A percentile compares a stretch with the other conserved stretches of the same genome.
Evolutionary conservation across 2,888 invertebrate species (phyloP).

Genomic region (Brachypalpus laphriformis): DNA sequence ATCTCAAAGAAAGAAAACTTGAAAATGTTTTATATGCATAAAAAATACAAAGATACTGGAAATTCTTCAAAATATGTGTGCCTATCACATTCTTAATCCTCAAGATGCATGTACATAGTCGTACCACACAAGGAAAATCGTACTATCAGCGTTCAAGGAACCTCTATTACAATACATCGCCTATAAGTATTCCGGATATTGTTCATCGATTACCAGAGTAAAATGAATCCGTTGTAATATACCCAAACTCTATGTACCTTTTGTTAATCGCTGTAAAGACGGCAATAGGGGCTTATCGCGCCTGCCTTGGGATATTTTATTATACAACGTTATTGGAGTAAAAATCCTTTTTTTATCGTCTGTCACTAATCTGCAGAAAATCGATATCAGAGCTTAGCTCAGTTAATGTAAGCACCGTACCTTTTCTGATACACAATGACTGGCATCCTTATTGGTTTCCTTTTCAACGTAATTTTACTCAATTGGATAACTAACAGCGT

Average conservation of each 20-base stretch:
- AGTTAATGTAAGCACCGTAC: background rate
- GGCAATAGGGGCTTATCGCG: conserved; percentile 9
- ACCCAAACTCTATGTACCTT: background rate
- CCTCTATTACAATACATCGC: background rate
- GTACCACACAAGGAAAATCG: background rate
- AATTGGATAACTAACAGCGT: background rate
- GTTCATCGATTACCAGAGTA: background rate
- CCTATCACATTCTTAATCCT: no score
- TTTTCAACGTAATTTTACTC: background rate
- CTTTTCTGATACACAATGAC: background rate
- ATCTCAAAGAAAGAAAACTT: no score
- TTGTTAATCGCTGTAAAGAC: background rate
- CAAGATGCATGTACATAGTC: no score
- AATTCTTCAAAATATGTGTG: background rate
- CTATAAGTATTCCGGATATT: background rate
- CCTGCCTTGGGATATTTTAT: background rate
- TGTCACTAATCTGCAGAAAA: conserved; percentile 30
- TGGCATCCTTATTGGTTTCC: background rate
- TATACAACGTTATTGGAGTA: conserved; percentile 14
- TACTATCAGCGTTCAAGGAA: background rate
- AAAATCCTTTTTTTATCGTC: conserved; percentile 43
- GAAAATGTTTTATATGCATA: no score
- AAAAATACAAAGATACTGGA: no score
- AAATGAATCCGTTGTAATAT: background rate
- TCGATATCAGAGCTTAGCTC: conserved; percentile 6